A percentile compares a stretch with the other conserved stretches of the same genome.
Evolutionary conservation across 2,113 vertebrate genomes (phyloP).

Genomic region (Scalopus aquaticus): DNA sequence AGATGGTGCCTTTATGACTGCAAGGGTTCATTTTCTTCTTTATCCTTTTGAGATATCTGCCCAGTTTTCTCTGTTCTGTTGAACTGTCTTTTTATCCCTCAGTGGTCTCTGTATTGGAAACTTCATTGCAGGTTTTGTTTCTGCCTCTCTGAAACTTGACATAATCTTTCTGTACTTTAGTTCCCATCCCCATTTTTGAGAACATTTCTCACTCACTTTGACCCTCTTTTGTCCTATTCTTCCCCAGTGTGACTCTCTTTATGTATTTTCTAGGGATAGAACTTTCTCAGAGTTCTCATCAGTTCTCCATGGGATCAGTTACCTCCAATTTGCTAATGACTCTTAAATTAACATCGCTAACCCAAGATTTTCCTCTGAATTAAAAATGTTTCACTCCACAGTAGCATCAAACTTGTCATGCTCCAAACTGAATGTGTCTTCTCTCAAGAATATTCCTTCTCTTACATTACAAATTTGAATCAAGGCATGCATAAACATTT

Average conservation of each 20-base stretch:
- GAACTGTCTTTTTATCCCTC: not conserved
- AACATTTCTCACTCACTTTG: not conserved
- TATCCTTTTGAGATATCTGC: not conserved
- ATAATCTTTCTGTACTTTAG: not conserved
- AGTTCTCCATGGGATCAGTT: accelerated
- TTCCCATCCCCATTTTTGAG: not conserved
- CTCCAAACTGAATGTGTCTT: not conserved
- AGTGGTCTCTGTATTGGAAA: not conserved
- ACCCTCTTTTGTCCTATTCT: not conserved
- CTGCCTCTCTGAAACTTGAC: not conserved
- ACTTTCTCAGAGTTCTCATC: not conserved
- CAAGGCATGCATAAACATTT: not conserved
- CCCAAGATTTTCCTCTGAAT: not conserved
- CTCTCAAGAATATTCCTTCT: not conserved
- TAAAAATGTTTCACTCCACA: not conserved
- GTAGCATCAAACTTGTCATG: not conserved
- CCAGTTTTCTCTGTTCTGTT: not conserved
- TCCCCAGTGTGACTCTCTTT: accelerated
- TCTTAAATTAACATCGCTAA: not conserved
- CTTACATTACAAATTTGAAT: not conserved
- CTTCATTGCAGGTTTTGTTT: not conserved
- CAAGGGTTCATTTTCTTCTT: not conserved
- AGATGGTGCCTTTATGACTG: not conserved
- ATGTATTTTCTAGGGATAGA: not conserved
- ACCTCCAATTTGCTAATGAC: not conserved